Evolutionary conservation across 1,140 invertebrate species (phyloP), one percentile per base, ranked within the genome.

Genomic region (Camponotus floridanus): DNA sequence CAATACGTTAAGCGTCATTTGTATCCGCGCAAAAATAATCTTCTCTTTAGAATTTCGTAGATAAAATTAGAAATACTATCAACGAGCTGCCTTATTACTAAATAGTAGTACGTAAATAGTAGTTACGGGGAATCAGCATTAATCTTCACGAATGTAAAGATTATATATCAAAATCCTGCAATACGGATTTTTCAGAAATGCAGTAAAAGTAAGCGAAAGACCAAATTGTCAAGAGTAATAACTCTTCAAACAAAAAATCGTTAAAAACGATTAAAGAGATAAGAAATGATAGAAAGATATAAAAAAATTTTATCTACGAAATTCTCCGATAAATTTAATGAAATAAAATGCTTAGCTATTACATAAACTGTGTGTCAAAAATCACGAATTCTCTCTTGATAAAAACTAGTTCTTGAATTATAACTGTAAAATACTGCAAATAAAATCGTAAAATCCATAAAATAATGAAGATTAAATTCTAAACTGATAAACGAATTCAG

Each of bases 41-140:
- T 33, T 80, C 36, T 39, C 48, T 80, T 45, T 65, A n/a, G 21
- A 26, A 21, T 70, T 80, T 36, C 78, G 65, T 26, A 70, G 65
- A 3, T 80, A 80, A 80, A 80, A 70, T 80, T 80, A 59, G 36
- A 26, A 59, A 80, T 48, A 68, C 3, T 36, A 67, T 18, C 45
- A 68, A 51, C 48, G 4, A 79, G 61, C 45, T 68, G 33, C 61
- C 31, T 67, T 67, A 67, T 65, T 8, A 67, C 31, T 62, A 45
- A 15, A 42, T 13, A 2, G 5, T 64, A 6, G 0, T 76, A n/a
- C n/a, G n/a, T 62, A 45, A 15, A 42, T 13, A 2, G 5, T 64
- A 6, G 0, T 76, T 42, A 21, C 7, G 55, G 11, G 55, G 11
- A 21, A 42, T 1, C 5, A 76, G 21, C 45, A 76, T 62, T 15